These are phyloP conservation scores for Sakesphorus luctuosus DNA, from an alignment of 2,113 vertebrate genomes.

Conservation along the genomic window DNA sequence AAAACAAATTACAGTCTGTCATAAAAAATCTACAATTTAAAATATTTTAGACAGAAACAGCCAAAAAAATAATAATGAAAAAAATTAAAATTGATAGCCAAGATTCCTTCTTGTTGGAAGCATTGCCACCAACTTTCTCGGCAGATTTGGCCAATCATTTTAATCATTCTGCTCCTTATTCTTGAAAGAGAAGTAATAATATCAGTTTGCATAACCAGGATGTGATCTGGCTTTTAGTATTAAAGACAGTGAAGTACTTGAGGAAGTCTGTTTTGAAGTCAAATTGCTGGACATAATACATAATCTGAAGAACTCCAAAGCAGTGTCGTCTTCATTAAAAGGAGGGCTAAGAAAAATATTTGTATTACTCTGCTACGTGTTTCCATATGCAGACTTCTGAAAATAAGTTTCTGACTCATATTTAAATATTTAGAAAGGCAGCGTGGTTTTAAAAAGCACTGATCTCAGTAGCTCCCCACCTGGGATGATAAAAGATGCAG, in stretches of 20 bases:
- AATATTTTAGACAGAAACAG: not conserved
- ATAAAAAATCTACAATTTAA: not conserved
- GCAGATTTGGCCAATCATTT: not conserved
- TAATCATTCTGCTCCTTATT: not conserved
- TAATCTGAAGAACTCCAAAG: not conserved
- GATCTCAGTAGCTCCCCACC: not conserved
- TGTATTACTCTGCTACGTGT: not conserved
- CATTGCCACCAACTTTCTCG: not conserved
- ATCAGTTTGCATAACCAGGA: not conserved
- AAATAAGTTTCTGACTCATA: conserved; percentile 8
- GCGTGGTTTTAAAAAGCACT: conserved; percentile 2
- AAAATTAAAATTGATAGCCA: not conserved
- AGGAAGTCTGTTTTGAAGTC: not conserved
- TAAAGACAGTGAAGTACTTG: not conserved
- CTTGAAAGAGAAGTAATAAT: not conserved
- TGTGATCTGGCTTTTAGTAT: not conserved
- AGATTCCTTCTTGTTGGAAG: not conserved
- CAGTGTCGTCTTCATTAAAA: not conserved
- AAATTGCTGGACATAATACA: not conserved
- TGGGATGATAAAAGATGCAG: not conserved
- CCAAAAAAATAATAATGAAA: not conserved
- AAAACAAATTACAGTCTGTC: not conserved
- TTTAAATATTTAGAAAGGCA: conserved; percentile 8
- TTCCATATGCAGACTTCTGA: not conserved
- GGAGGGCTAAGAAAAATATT: not conserved